phyloP scores from a whole-genome alignment of 92 coral and sea anemone genomes.

The Phenganax stokvisi region DNA sequence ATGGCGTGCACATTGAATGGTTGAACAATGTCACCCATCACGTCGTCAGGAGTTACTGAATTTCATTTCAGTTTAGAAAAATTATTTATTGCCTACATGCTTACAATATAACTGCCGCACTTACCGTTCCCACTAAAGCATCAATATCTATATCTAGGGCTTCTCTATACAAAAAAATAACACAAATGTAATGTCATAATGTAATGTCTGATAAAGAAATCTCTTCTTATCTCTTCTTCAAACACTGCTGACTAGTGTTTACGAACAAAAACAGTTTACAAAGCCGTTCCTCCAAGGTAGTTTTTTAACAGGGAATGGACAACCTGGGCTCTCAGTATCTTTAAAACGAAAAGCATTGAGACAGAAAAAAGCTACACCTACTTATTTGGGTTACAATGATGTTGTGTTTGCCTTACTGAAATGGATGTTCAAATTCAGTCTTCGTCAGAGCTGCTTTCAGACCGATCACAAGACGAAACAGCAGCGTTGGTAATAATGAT shows the following conservation, averaged over 20 bases:
- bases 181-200: neutral
- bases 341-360: no score
- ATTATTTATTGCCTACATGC: neutral
- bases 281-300: no score
- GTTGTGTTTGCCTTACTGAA: constrained; percentile 54
- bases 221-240: no score
- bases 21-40: no score
- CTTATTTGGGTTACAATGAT: neutral
- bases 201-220: neutral
- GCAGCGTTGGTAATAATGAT: constrained; percentile 80
- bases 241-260: no score
- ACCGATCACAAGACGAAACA: constrained; percentile 69
- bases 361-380: no score
- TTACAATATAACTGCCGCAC: neutral
- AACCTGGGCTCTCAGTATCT: no score
- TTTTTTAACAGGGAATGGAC: no score
- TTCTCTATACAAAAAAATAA: constrained; percentile 10
- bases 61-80: neutral
- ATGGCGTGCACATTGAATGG: no score
- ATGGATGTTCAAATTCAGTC: constrained; percentile 84
- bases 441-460: constrained; percentile 72
- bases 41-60: no score
- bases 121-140: constrained; percentile 28
- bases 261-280: no score
- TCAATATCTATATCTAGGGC: constrained; percentile 24